Percentiles rank a stretch among this genome's conserved stretches.
Evolutionary conservation across 2,888 invertebrate species (phyloP).

Genomic region (Tridacna crocea): DNA sequence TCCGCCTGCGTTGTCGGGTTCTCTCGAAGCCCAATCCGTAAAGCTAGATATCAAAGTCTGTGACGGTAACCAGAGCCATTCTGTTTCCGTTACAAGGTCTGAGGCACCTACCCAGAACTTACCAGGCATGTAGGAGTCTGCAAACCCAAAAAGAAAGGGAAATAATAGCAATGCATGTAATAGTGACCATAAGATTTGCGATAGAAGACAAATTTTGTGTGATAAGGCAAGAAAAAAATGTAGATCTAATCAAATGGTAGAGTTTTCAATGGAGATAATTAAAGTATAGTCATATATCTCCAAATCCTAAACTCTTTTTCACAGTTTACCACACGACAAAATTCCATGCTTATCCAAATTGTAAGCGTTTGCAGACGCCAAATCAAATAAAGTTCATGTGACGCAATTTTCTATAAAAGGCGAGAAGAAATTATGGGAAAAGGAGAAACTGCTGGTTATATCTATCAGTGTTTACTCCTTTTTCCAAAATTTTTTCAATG

Average conservation of each 20-base stretch:
- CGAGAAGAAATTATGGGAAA: neutral
- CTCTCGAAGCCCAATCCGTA: conserved; percentile 62
- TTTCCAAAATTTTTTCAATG: neutral
- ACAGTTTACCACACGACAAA: too few relatives aligned
- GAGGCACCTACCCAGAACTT: conserved; percentile 65
- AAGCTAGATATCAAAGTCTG: conserved; percentile 31
- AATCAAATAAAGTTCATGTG: too few relatives aligned
- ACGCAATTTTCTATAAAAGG: too few relatives aligned
- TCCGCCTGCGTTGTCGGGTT: conserved; percentile 59
- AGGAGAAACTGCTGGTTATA: neutral
- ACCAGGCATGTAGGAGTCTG: conserved; percentile 61
- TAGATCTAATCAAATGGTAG: too few relatives aligned
- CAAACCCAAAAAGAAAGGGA: neutral
- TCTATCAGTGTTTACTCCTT: neutral
- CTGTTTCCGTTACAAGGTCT: conserved; percentile 56
- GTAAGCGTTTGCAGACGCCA: too few relatives aligned
- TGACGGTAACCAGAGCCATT: conserved; percentile 63
- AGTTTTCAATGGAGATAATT: too few relatives aligned
- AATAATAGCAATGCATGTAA: neutral
- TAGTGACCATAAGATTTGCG: too few relatives aligned
- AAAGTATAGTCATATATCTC: too few relatives aligned
- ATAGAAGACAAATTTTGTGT: too few relatives aligned
- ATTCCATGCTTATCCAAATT: too few relatives aligned
- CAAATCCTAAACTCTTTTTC: too few relatives aligned
- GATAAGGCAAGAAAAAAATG: too few relatives aligned